Base-by-base conservation (phyloP, 2,113 vertebrate genomes). In the Monarcha castaneiventris region DNA sequence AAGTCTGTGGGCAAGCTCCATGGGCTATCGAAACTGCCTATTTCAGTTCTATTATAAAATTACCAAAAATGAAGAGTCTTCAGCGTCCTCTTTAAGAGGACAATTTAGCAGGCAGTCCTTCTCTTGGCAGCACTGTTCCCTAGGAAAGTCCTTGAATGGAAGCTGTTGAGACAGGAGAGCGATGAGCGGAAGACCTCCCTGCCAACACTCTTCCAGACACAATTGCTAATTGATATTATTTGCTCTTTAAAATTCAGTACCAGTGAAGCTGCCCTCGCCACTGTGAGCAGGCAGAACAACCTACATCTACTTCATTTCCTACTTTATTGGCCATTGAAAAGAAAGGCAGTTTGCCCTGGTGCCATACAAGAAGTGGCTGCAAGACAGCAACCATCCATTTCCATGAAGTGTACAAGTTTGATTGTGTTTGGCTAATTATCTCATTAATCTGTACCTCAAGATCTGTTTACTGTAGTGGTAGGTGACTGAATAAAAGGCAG, bases 381-480 rank as follows among this genome's bases (percentile, higher is more conserved):
- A 32, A 97, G 97, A 98, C 95, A 98, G 96, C 93, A 94, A 77
- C 51, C 95, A 97, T 97, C 96, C 90, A 97, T 97, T 98, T 98
- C 95, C 90, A 96, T 61, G 13, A 63, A 89, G 86, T 5, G 2
- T 87, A 96, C 90, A 95, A 94, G 96, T 97, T 94, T 93, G 97
- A 98, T 97, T 94, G 82, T 94, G 43, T 97, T 97, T 98, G 96
- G 89, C 95, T 98, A 97, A 98, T 98, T 98, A 97, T 94, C 96
- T 97, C 96, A 97, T 98, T 98, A 98, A 98, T 97, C 97, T 98
- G 94, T 95, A 96, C 96, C 96, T 97, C 96, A 97, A 97, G 96
- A 97, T 96, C 92, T 43, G 66, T 97, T 98, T 98, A 96, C 63
- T 97, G 89, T 95, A 97, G 92, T 96, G 97, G 93, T 97, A 90